Evolutionary conservation across 92 coral and sea anemone genomes (phyloP).

Genomic region (Montipora capitata): DNA sequence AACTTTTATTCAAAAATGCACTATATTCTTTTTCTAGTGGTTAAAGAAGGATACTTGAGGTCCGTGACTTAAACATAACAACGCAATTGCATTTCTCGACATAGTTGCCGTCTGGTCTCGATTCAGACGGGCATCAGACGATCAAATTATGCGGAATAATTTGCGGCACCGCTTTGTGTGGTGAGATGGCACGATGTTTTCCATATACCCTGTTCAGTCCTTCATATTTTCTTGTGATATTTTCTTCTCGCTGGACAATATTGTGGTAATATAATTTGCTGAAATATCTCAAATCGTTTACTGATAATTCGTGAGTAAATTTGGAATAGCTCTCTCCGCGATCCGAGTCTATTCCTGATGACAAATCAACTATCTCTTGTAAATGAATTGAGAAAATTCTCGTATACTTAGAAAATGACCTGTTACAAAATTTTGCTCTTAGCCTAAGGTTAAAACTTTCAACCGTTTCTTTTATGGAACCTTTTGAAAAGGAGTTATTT

Average conservation of each 20-base stretch:
- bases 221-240: background rate
- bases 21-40: background rate
- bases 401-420: too few relatives aligned
- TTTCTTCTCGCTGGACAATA: background rate
- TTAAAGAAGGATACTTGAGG: background rate
- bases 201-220: background rate
- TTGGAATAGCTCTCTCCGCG: too few relatives aligned
- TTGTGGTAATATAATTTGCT: too few relatives aligned
- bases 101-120: background rate
- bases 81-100: background rate
- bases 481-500: too few relatives aligned
- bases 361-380: too few relatives aligned
- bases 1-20: background rate
- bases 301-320: too few relatives aligned
- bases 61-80: background rate
- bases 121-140: slow-evolving; percentile 31
- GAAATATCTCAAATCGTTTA: too few relatives aligned
- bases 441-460: too few relatives aligned
- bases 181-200: background rate
- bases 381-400: too few relatives aligned
- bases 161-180: background rate
- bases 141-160: background rate
- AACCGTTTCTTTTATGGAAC: too few relatives aligned
- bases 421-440: too few relatives aligned
- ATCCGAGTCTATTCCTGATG: too few relatives aligned